Conservation (phyloP, 2,113 vertebrate genomes). For the Laticauda colubrina region DNA sequence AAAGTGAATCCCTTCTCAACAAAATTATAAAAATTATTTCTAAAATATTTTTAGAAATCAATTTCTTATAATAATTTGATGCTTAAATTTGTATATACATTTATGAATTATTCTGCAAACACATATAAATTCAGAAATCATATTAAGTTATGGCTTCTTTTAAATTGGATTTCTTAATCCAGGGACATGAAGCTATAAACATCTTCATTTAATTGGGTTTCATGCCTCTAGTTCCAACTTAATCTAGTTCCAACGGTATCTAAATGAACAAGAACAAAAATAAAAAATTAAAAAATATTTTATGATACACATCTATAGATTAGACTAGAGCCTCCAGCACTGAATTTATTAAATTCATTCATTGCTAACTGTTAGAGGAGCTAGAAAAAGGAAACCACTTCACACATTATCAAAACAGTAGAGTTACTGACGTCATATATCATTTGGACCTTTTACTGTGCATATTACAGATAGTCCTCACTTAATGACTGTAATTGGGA, state of each 20-base stretch:
- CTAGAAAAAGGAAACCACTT: neutral
- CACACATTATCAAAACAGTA: neutral
- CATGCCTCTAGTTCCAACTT: neutral
- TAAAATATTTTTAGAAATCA: neutral
- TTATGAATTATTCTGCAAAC: neutral
- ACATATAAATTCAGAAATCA: neutral
- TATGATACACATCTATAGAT: neutral
- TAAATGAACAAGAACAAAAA: neutral
- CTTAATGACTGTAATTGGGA: neutral
- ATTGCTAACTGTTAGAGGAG: neutral
- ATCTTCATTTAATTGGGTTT: neutral
- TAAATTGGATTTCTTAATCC: neutral
- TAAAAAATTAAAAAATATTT: neutral
- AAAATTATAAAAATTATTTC: neutral
- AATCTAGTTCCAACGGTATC: neutral
- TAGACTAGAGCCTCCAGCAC: neutral
- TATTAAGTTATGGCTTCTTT: neutral
- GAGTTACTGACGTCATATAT: neutral
- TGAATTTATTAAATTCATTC: neutral
- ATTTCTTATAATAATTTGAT: neutral
- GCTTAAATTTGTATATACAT: neutral
- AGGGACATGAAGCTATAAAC: neutral
- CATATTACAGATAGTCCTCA: neutral
- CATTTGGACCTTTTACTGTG: neutral
- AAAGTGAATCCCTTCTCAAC: constrained; percentile 1